A percentile compares a stretch with the other conserved stretches of the same genome.
phyloP scores from a whole-genome alignment of 2,797 vertebrate species.

The Myotis myotis region DNA sequence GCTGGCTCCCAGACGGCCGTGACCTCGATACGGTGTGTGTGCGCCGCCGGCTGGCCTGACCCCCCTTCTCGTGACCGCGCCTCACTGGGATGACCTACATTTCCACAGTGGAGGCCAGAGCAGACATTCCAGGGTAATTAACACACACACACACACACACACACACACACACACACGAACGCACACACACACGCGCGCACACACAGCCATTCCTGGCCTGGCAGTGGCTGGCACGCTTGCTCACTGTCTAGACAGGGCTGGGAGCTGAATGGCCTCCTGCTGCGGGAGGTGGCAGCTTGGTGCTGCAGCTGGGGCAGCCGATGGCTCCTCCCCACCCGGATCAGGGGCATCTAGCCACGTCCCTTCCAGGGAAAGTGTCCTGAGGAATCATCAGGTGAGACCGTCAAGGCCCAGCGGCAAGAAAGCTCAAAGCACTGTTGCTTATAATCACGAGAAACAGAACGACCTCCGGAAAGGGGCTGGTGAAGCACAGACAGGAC shows the following conservation, averaged over 20 bases:
- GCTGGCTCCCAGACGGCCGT: constrained; percentile 25
- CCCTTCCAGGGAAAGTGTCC: not conserved
- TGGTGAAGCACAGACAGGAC: accelerated
- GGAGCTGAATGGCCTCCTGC: constrained; percentile 59
- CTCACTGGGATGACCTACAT: constrained; percentile 68
- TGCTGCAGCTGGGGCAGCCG: not conserved
- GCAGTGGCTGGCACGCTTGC: constrained; percentile 46
- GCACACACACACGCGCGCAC: not conserved
- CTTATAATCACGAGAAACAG: not conserved
- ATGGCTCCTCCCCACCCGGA: not conserved
- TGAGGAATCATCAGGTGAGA: not conserved
- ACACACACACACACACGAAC: not conserved
- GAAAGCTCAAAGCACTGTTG: not conserved
- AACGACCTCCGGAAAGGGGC: accelerated
- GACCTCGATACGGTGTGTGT: constrained; percentile 44
- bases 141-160: not conserved
- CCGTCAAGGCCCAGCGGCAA: not conserved
- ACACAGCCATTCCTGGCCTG: not conserved
- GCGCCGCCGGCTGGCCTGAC: not conserved
- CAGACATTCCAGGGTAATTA: constrained; percentile 70
- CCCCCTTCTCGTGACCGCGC: not conserved
- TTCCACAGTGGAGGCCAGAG: constrained; percentile 37
- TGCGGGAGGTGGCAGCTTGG: not conserved
- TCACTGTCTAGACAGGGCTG: constrained; percentile 75
- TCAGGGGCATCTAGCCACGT: not conserved